Base-by-base conservation (phyloP, 2,888 invertebrate genomes). In the Cataglyphis livida region DNA sequence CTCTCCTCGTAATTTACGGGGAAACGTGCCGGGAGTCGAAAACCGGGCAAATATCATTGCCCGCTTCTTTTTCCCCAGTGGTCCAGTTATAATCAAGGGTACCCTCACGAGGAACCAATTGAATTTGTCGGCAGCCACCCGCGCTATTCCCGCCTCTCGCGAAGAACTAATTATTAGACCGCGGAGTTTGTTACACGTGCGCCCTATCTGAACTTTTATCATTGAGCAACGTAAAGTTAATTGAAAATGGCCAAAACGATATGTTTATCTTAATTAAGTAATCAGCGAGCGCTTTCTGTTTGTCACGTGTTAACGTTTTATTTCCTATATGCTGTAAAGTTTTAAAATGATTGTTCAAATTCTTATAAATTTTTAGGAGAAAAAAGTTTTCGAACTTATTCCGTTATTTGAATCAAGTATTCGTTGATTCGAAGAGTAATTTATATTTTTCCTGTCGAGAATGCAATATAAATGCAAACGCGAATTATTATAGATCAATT, bases 11-110 rank as follows among this genome's bases (percentile, higher is more conserved):
- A 89, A 89, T 89, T 89, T 89, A 89, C 89, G 81, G 79, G 85
- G 74, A 74, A 87, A 88, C 89, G 89, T 89, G 89, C 89, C 65
- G 83, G 82, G 87, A 73, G 85, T 88, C 83, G 89, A 87, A 90
- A 89, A 89, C 84, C 82, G 84, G 71, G 83, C 83, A 90, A 89
- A 89, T 89, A 89, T 89, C 90, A 88, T 89, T 87, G 88, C 82
- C 74, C 68, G 81, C 85, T 84, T 85, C 85, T 87, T 87, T 88
- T 84, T 83, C 84, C 85, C 78, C 65, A 66, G 68, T 83, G 90
- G 89, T 85, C 89, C 85, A 81, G 86, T 89, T 89, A 89, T 89
- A 89, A 89, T 89, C 89, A 89, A 89, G 71, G 59, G 78, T 85
- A 83, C 83, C 84, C 76, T 84, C 82, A 57, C 83, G 64, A 82